phyloP scores from a whole-genome alignment of 2,797 vertebrate species.

The Merluccius polli region DNA sequence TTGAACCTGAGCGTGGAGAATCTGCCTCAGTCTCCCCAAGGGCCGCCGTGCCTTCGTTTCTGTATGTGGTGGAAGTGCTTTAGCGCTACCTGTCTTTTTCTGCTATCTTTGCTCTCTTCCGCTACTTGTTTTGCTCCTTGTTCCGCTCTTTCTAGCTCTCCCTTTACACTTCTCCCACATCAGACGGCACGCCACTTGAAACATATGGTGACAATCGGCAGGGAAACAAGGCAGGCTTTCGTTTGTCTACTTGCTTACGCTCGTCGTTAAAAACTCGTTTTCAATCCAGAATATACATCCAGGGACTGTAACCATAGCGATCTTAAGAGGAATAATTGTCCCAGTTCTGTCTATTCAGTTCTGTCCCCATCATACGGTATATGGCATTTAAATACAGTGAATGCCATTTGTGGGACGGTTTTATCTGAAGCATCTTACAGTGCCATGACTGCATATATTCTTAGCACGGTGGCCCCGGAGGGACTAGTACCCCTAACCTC shows the following conservation, averaged over 20 bases:
- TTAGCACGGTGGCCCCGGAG: not conserved
- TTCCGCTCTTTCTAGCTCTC: not conserved
- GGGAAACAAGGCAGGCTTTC: not conserved
- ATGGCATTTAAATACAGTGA: not conserved
- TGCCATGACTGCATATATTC: not conserved
- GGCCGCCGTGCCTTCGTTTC: conserved; percentile 3
- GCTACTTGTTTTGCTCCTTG: not conserved
- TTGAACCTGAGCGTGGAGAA: conserved; percentile 30
- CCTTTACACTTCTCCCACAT: not conserved
- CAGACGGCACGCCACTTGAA: not conserved
- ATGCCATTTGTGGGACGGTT: not conserved
- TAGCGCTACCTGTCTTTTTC: not conserved
- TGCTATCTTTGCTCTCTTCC: not conserved
- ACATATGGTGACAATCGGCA: not conserved
- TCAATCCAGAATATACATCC: not conserved
- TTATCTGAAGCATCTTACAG: not conserved
- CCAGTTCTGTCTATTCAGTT: not conserved
- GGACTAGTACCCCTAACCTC: not conserved
- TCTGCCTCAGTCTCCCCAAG: conserved; percentile 5
- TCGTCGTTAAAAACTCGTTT: not conserved
- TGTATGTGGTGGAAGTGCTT: not conserved
- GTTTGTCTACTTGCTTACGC: not conserved
- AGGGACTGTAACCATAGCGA: not conserved
- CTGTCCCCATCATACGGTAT: not conserved
- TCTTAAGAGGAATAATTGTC: not conserved